Evolutionary conservation across 2,888 invertebrate species (phyloP).

Genomic region (Nymphalis polychloros): DNA sequence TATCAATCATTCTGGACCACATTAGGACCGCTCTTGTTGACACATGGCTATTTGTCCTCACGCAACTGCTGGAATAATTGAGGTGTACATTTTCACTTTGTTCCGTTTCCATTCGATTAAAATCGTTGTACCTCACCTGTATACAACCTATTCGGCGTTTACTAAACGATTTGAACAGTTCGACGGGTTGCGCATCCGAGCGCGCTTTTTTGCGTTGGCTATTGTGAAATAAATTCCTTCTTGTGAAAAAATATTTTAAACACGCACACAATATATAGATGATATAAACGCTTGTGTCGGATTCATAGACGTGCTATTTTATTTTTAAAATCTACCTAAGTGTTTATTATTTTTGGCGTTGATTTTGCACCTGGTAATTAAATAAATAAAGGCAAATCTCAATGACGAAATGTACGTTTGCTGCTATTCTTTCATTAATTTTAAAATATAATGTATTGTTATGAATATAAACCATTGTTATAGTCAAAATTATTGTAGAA

Average conservation of each 20-base stretch:
- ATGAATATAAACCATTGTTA: conserved; percentile 26
- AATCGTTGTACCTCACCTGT: conserved; percentile 79
- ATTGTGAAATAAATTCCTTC: conserved; percentile 41
- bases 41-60: conserved; percentile 74
- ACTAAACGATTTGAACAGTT: conserved; percentile 81
- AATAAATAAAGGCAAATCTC: no score
- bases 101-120: conserved; percentile 82
- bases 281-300: not conserved
- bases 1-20: conserved; percentile 44
- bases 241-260: conserved; percentile 29
- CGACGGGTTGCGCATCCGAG: conserved; percentile 68
- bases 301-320: not conserved
- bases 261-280: conserved; percentile 17
- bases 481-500: conserved; percentile 45
- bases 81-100: conserved; percentile 82
- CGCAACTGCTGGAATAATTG: conserved; percentile 77
- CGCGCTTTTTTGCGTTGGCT: conserved; percentile 55
- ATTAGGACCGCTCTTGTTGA: conserved; percentile 59
- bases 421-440: no score
- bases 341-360: conserved; percentile 32
- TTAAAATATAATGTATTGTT: no score
- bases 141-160: conserved; percentile 78
- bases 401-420: no score
- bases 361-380: no score
- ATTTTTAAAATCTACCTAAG: not conserved